These are phyloP conservation scores for Zonotrichia leucophrys DNA, from an alignment of 2,113 vertebrate genomes.

Conservation along the genomic window DNA sequence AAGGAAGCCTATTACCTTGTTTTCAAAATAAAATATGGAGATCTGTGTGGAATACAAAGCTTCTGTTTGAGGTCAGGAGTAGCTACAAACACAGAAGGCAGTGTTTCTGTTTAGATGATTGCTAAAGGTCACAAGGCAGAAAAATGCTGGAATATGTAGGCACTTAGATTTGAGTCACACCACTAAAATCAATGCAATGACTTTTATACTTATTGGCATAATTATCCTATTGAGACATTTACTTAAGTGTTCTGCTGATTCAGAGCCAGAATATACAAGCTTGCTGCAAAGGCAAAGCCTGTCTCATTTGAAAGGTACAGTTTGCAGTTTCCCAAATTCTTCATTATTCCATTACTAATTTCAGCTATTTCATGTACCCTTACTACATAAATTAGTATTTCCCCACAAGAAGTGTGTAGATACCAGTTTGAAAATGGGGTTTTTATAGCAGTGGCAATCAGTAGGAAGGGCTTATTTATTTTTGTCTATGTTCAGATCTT, in stretches of 20 bases:
- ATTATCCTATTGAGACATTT: conserved; percentile 34
- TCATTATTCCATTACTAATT: not conserved
- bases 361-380: not conserved
- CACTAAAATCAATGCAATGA: not conserved
- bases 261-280: not conserved
- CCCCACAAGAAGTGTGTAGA: rapidly evolving
- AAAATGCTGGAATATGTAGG: not conserved
- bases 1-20: not conserved
- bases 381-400: not conserved
- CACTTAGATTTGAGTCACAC: not conserved
- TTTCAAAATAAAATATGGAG: not conserved
- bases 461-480: not conserved
- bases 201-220: not conserved
- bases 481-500: not conserved
- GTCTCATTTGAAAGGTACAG: not conserved
- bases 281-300: not conserved
- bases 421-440: not conserved
- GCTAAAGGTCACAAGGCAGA: not conserved
- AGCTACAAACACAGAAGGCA: not conserved
- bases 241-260: conserved; percentile 16
- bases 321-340: not conserved
- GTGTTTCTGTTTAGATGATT: not conserved
- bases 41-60: not conserved
- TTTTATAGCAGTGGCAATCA: not conserved
- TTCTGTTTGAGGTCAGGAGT: not conserved